phyloP scores from a whole-genome alignment of 2,113 vertebrate species.

The Anser brachyrhynchus region DNA sequence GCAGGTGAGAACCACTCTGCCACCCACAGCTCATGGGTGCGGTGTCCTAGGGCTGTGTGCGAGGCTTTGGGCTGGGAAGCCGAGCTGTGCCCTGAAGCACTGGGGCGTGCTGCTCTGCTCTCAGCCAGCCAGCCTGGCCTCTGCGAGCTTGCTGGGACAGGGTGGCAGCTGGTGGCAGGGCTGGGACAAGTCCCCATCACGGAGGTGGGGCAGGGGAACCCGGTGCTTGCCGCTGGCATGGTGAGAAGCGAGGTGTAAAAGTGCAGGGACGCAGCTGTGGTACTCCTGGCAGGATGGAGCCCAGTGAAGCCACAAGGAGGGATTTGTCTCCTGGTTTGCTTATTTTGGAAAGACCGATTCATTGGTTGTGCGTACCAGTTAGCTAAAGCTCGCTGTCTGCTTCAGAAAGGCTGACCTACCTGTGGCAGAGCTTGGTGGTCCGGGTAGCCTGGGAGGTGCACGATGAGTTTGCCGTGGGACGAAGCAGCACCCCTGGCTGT shows the following conservation, averaged over 20 bases:
- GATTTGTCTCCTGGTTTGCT: no score
- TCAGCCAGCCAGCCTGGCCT: not conserved
- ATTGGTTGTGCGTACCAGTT: not conserved
- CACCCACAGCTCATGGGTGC: fast-evolving
- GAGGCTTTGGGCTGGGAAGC: not conserved
- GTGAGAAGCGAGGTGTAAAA: not conserved
- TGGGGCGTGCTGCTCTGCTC: fast-evolving
- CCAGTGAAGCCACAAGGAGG: not conserved
- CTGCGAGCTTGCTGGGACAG: fast-evolving
- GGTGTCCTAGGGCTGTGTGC: not conserved
- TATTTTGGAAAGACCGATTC: no score
- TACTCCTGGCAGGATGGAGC: not conserved
- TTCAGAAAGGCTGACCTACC: not conserved
- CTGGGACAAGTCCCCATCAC: not conserved
- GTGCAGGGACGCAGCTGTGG: not conserved
- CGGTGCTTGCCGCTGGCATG: no score
- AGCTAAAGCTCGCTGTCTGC: not conserved
- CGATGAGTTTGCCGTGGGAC: not conserved
- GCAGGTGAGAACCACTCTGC: not conserved
- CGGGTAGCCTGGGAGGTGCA: not conserved
- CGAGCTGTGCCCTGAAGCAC: not conserved
- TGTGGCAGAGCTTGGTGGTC: no score
- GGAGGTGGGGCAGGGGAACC: no score
- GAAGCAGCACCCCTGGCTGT: no score
- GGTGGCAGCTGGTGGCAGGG: fast-evolving